Evolutionary conservation across 2,113 vertebrate genomes (phyloP).

Genomic region (Columbina picui): DNA sequence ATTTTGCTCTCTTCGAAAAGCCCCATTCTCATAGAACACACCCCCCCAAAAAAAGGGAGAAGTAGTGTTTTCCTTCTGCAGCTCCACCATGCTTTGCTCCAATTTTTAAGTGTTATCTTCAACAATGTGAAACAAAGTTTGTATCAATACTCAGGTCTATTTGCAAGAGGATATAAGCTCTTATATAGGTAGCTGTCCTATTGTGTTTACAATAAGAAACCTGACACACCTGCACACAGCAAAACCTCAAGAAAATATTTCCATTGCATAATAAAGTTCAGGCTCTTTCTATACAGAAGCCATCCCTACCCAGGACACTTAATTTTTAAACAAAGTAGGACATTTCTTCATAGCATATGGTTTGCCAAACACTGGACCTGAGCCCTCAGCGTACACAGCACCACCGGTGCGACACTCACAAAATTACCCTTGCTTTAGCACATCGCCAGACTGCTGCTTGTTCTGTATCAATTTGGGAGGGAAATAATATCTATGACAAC

Average conservation of each 20-base stretch:
- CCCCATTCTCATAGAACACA: background rate
- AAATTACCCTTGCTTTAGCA: background rate
- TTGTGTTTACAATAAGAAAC: conserved; percentile 42
- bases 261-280: conserved; percentile 59
- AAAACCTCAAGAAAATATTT: conserved; percentile 56
- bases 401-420: background rate
- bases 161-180: conserved; percentile 33
- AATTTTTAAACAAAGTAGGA: background rate
- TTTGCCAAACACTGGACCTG: background rate
- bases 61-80: background rate
- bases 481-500: background rate
- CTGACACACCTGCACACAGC: conserved; percentile 21
- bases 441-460: background rate
- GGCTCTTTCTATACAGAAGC: conserved; percentile 1
- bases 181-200: background rate
- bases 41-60: background rate
- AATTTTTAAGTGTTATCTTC: background rate
- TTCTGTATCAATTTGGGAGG: background rate
- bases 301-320: background rate
- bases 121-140: background rate
- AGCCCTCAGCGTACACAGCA: background rate
- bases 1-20: background rate
- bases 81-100: background rate
- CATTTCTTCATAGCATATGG: background rate
- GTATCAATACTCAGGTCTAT: background rate